Base-by-base conservation (phyloP, 1,140 invertebrate species). In the Bombus terrestris region DNA sequence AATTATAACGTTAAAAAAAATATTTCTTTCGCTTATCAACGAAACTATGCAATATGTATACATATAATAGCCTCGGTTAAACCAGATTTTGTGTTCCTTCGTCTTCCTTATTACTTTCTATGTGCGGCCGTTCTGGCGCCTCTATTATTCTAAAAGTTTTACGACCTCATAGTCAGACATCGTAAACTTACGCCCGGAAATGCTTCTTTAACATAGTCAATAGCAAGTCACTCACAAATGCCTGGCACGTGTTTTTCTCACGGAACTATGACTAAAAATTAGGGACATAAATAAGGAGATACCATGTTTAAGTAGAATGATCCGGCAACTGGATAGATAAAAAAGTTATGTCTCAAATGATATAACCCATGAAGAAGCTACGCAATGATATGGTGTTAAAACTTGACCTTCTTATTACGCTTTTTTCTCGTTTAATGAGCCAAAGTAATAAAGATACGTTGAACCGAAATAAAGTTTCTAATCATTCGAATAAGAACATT, bases 151-250 rank as follows among this genome's bases (percentile, higher is more conserved):
- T 39, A 39, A 66, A 80, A 71, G 25, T 76, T 77, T 83, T 83
- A 83, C 74, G 81, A 77, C 28, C 62, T 25, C 43, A 9, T 12
- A 62, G 59, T 76, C 43, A 39, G 59, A 53, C 73, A 47, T 77
- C 73, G 37, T 39, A 64, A 68, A 76, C 35, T 57, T 57, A 43
- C 37, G 73, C 62, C 81, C 81, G 62, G 73, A 83, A 83, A 83
- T 47, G 62, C 43, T 83, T 76, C 43, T 83, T 83, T 83, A 83
- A 64, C 72, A n/a, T 28, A 59, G 9, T 32, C 35, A 25, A 69
- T 28, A 28, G 15, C 62, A 41, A 59, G 25, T 47, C 59, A 41
- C 28, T 66, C 43, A n/a, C 66, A 22, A 59, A 78, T 9, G 32
- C 13, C 28, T 37, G n/a, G 39, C 39, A 57, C 43, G 28, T 66